These are phyloP conservation scores for Poeciliopsis prolifica DNA, from an alignment of 2,113 vertebrate genomes.

Conservation along the genomic window DNA sequence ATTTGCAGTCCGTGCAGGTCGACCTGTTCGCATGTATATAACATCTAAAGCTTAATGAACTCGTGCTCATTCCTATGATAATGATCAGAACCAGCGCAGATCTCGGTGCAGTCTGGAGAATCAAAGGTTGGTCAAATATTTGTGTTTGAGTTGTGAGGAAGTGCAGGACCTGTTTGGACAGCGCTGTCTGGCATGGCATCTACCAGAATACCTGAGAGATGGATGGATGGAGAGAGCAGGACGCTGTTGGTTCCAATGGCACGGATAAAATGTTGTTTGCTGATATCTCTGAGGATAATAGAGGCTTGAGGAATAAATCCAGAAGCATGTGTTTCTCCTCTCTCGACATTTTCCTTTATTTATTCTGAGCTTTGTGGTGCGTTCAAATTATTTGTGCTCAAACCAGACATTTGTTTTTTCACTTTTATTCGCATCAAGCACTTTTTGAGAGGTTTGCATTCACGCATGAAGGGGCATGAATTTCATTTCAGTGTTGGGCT, in stretches of 20 bases:
- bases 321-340: not conserved
- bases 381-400: not conserved
- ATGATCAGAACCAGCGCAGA: slow-evolving; percentile 5
- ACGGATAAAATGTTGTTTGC: not conserved
- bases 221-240: slow-evolving; percentile 27
- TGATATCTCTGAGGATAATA: not conserved
- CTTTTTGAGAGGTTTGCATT: not conserved
- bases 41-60: slow-evolving; percentile 7
- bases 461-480: not conserved
- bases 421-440: not conserved
- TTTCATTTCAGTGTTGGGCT: no score
- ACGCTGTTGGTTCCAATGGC: slow-evolving; percentile 17
- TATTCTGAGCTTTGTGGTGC: not conserved
- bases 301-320: not conserved
- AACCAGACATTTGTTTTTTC: not conserved
- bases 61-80: not conserved
- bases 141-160: slow-evolving; percentile 38
- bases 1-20: not conserved
- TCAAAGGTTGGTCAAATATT: slow-evolving; percentile 35
- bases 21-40: slow-evolving; percentile 2
- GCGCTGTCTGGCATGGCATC: slow-evolving; percentile 17
- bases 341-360: not conserved
- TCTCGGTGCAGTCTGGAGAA: not conserved
- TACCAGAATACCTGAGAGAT: not conserved
- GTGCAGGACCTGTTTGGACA: slow-evolving; percentile 29